Evolutionary conservation across 2,888 invertebrate genomes (phyloP).

Genomic region (Drosophila siamana): DNA sequence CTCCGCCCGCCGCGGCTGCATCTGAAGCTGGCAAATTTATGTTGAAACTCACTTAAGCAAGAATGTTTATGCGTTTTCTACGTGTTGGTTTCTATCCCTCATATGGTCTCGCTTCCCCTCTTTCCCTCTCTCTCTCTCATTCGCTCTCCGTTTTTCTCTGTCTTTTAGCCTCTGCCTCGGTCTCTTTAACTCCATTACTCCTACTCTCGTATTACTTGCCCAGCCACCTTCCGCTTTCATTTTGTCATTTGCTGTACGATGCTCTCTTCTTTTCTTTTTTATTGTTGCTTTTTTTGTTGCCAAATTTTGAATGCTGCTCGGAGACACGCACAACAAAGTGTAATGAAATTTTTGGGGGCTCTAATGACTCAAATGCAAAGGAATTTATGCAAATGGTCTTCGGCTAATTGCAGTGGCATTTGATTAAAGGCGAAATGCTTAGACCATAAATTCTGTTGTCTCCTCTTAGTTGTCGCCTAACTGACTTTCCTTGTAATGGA

Average conservation of each 20-base stretch:
- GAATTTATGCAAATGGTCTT: conserved; percentile 65
- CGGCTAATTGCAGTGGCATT: conserved; percentile 71
- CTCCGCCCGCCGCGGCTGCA: conserved; percentile 57
- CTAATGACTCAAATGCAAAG: conserved; percentile 75
- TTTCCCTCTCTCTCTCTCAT: background rate
- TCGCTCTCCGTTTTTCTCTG: too few relatives aligned
- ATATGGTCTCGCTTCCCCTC: conserved; percentile 57
- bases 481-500: background rate
- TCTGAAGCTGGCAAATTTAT: conserved; percentile 81
- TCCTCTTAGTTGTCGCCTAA: conserved; percentile 1
- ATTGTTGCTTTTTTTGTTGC: conserved; percentile 31
- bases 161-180: background rate
- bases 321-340: conserved; percentile 58
- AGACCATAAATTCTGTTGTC: conserved; percentile 38
- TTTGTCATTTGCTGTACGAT: conserved; percentile 70
- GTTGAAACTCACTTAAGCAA: conserved; percentile 83
- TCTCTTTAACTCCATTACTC: background rate
- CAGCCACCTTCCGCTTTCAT: conserved; percentile 54
- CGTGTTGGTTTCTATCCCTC: conserved; percentile 78
- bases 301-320: conserved; percentile 59
- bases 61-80: conserved; percentile 84
- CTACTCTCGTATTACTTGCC: conserved; percentile 6
- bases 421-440: conserved; percentile 51
- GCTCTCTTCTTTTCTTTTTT: conserved; percentile 4
- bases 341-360: conserved; percentile 71